Conservation (phyloP, 1,140 invertebrate genomes). For the Philaenus spumarius region DNA sequence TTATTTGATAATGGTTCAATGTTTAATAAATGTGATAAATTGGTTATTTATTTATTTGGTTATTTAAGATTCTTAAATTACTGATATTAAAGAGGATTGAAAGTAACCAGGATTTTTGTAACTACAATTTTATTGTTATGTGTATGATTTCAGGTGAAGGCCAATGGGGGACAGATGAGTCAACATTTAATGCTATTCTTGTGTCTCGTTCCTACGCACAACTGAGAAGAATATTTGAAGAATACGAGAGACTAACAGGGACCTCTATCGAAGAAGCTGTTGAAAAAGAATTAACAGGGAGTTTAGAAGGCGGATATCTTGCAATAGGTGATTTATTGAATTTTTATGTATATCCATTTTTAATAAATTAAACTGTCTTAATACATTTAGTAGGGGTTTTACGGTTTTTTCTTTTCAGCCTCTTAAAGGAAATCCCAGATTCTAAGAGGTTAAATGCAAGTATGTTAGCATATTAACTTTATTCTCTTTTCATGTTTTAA, state of each 20-base stretch:
- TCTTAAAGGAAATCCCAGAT: no score
- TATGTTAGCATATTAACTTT: no score
- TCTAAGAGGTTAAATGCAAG: no score
- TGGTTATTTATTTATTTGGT: not conserved
- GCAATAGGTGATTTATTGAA: conserved; percentile 60
- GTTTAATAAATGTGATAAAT: not conserved
- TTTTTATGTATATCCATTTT: no score
- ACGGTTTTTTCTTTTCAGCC: no score
- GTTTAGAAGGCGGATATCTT: conserved; percentile 74
- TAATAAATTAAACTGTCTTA: no score
- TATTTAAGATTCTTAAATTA: not conserved
- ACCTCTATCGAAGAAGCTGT: conserved; percentile 80
- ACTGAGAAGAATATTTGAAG: conserved; percentile 60
- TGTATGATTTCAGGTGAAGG: conserved; percentile 38
- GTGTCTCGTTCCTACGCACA: conserved; percentile 53
- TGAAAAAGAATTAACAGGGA: conserved; percentile 80
- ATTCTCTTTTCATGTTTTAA: no score
- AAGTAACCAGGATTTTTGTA: not conserved
- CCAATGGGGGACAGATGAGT: conserved; percentile 62
- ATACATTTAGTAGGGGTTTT: no score
- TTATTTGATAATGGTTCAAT: not conserved
- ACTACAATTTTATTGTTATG: not conserved
- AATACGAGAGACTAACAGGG: conserved; percentile 67
- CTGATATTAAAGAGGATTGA: not conserved
- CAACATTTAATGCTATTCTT: conserved; percentile 57